Evolutionary conservation across 2,888 invertebrate species (phyloP).

Genomic region (Lasioglossum malachurum): DNA sequence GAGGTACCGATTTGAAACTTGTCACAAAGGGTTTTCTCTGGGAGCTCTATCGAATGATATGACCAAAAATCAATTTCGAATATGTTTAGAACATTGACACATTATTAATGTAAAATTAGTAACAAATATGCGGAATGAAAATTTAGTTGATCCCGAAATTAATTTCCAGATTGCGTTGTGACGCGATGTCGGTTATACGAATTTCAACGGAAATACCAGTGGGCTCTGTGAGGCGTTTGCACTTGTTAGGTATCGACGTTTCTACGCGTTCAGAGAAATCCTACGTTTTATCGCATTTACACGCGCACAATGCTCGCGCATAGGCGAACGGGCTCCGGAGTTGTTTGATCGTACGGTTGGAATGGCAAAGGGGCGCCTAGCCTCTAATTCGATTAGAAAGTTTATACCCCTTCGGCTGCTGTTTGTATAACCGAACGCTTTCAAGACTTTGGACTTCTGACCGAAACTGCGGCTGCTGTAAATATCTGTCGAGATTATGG

Average conservation of each 20-base stretch:
- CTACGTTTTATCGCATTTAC: slow-evolving; percentile 41
- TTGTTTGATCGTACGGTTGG: slow-evolving; percentile 60
- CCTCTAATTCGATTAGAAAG: slow-evolving; percentile 70
- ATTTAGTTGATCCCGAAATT: not conserved
- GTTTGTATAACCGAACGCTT: slow-evolving; percentile 43
- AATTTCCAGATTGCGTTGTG: slow-evolving; percentile 4
- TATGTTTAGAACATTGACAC: too few species aligned
- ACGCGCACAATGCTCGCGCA: slow-evolving; percentile 26
- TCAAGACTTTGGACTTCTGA: slow-evolving; percentile 62
- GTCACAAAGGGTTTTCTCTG: too few species aligned
- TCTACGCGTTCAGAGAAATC: not conserved
- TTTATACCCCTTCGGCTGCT: slow-evolving; percentile 50
- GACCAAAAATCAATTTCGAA: too few species aligned
- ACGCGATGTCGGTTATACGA: not conserved
- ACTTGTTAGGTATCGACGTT: slow-evolving; percentile 22
- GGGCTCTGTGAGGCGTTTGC: not conserved
- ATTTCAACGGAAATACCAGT: not conserved
- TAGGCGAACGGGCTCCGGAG: slow-evolving; percentile 17
- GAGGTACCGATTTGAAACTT: too few species aligned
- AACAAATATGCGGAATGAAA: too few species aligned
- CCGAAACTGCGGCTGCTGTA: slow-evolving; percentile 33
- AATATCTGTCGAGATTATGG: slow-evolving; percentile 50
- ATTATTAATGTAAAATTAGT: too few species aligned
- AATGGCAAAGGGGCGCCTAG: slow-evolving; percentile 51
- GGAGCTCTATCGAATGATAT: too few species aligned